Percentiles rank a stretch among this genome's conserved stretches.
These are phyloP conservation scores for Podiceps cristatus DNA, from an alignment of 2,113 vertebrate genomes.

Conservation along the genomic window DNA sequence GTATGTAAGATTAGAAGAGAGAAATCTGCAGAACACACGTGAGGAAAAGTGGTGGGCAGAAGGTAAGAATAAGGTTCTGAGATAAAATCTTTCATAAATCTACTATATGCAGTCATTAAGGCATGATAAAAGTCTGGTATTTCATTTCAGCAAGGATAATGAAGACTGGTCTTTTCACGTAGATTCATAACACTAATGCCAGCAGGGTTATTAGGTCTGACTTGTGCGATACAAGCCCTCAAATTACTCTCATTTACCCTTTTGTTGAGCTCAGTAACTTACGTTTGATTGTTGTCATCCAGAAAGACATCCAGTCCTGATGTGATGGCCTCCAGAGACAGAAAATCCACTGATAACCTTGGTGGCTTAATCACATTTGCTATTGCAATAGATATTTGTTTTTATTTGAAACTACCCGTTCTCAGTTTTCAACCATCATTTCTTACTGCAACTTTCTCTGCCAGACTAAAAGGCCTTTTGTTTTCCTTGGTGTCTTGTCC, in stretches of 20 bases:
- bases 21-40: not conserved
- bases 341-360: not conserved
- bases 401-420: not conserved
- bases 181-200: not conserved
- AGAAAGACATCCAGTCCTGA: not conserved
- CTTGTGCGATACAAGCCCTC: not conserved
- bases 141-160: conserved; percentile 7
- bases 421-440: not conserved
- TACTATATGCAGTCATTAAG: not conserved
- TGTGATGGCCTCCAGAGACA: not conserved
- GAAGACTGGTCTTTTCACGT: not conserved
- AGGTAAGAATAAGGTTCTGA: not conserved
- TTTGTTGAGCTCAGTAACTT: not conserved
- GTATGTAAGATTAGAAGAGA: not conserved
- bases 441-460: not conserved
- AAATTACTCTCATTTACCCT: not conserved
- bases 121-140: not conserved
- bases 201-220: not conserved
- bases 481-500: not conserved
- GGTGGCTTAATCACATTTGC: not conserved
- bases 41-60: not conserved
- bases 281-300: not conserved
- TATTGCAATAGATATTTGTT: not conserved
- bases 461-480: not conserved
- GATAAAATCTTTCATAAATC: conserved; percentile 5